Base-by-base conservation (phyloP, 2,888 invertebrate genomes). In the Sinelater perroti region DNA sequence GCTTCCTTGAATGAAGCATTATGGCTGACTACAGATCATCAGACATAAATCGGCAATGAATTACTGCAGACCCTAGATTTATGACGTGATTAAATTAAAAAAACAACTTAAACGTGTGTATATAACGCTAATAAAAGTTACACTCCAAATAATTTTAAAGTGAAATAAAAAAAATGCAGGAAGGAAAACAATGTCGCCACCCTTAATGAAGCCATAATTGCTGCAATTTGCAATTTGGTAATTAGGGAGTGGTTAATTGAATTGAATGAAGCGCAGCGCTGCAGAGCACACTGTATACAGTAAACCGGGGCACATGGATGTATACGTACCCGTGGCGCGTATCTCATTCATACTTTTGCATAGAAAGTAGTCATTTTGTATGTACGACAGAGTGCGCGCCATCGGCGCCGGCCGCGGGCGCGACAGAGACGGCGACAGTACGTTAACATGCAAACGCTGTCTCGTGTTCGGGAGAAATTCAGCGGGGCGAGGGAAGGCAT, bases 341-440 rank as follows among this genome's bases (percentile, higher is more conserved):
- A 80, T 81, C 81, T 82, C 82, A 82, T 83, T 83, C 82, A 82
- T 82, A 81, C 81, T 82, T 82, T 82, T 82, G 80, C 82, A 82
- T 83, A 79, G 80, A 81, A 81, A 82, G 81, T 79, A 79, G 80
- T 81, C 79, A 80, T 80, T 81, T 81, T 73, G 78, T 76, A 78
- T 79, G 78, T 77, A 69, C 73, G 75, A 77, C 72, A 72, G 73
- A 74, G 75, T 65, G 65, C 66, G 69, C 67, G 63, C 63, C 69
- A 72, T 70, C 66, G 61, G 30, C 56, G 60, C 51, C 20, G 58
- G 36, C 54, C 66, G 62, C 65, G 67, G 64, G 72, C 63, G 64
- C 66, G 70, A 77, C 68, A 69, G 71, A 73, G 76, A 76, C 71
- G 68, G 65, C 68, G 64, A 68, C 67, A 72, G 70, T 69, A 75